phyloP scores from a whole-genome alignment of 2,888 invertebrate genomes.

The Trichopoda pennipes region DNA sequence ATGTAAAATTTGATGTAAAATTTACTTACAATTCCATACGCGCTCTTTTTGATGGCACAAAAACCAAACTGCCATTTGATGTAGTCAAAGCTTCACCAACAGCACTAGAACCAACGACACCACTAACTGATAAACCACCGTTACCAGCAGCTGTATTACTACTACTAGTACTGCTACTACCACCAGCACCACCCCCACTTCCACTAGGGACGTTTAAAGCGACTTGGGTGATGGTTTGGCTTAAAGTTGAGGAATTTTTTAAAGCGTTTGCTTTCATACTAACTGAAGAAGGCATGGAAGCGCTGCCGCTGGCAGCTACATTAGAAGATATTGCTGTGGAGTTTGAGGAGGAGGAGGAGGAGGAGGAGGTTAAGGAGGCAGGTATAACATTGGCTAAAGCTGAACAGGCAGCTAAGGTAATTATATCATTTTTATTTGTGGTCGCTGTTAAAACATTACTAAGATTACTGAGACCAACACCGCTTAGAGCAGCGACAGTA shows the following conservation, averaged over 20 bases:
- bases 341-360: background rate
- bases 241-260: conserved; percentile 46
- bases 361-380: conserved; percentile 26
- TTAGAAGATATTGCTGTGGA: background rate
- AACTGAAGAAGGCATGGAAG: conserved; percentile 33
- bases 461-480: conserved; percentile 57
- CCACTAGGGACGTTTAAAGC: conserved; percentile 26
- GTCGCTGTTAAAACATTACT: conserved; percentile 55
- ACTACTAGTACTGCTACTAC: conserved; percentile 26
- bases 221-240: conserved; percentile 53
- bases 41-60: conserved; percentile 82
- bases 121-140: conserved; percentile 50
- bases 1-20: background rate
- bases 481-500: conserved; percentile 38
- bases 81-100: conserved; percentile 70
- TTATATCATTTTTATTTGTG: conserved; percentile 62
- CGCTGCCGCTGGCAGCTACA: background rate
- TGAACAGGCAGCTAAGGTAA: conserved; percentile 68
- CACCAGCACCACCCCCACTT: conserved; percentile 33
- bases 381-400: conserved; percentile 56
- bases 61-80: conserved; percentile 80
- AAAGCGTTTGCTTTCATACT: conserved; percentile 37
- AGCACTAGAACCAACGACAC: conserved; percentile 56
- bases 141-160: conserved; percentile 73
- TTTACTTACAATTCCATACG: conserved; percentile 80